Evolutionary conservation across 2,888 invertebrate genomes (phyloP).

Genomic region (Drosophila neotestacea): DNA sequence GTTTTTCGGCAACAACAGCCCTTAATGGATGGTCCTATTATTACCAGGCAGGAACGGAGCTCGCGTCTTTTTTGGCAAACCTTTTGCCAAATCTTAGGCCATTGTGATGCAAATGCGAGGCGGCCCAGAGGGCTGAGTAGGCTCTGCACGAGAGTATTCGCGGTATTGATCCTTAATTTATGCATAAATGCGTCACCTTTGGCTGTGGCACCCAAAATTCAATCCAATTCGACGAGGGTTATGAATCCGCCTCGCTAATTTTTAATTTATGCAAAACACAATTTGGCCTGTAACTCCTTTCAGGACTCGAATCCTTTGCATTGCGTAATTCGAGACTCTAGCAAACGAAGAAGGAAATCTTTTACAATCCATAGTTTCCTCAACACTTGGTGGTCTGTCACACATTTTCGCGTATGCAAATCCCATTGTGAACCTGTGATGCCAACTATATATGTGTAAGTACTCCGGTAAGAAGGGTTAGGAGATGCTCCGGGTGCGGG

Average conservation of each 20-base stretch:
- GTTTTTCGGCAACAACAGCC: constrained; percentile 45
- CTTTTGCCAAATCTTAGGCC: constrained; percentile 51
- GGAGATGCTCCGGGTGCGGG: constrained; percentile 14
- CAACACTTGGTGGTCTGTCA: constrained; percentile 56
- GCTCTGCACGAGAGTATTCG: constrained; percentile 36
- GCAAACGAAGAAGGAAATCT: constrained; percentile 52
- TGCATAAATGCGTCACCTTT: constrained; percentile 83
- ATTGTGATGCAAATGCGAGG: constrained; percentile 73
- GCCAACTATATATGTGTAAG: constrained; percentile 11
- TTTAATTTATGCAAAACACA: constrained; percentile 78
- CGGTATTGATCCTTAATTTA: constrained; percentile 85
- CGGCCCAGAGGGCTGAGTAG: constrained; percentile 45
- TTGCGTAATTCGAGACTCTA: constrained; percentile 71
- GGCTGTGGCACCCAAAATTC: constrained; percentile 34
- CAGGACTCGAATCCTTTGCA: constrained; percentile 35
- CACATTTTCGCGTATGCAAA: constrained; percentile 74
- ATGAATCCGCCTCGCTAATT: constrained; percentile 64
- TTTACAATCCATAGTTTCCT: constrained; percentile 45
- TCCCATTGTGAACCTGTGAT: constrained; percentile 75
- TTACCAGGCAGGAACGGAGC: constrained; percentile 45
- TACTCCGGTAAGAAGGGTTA: constrained; percentile 7
- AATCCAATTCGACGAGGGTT: constrained; percentile 35
- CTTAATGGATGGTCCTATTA: constrained; percentile 77
- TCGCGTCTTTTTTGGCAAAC: constrained; percentile 71
- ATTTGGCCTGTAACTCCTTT: constrained; percentile 51